Evolutionary conservation across 2,888 invertebrate species (phyloP).

Genomic region (Holacanthella duospinosa): DNA sequence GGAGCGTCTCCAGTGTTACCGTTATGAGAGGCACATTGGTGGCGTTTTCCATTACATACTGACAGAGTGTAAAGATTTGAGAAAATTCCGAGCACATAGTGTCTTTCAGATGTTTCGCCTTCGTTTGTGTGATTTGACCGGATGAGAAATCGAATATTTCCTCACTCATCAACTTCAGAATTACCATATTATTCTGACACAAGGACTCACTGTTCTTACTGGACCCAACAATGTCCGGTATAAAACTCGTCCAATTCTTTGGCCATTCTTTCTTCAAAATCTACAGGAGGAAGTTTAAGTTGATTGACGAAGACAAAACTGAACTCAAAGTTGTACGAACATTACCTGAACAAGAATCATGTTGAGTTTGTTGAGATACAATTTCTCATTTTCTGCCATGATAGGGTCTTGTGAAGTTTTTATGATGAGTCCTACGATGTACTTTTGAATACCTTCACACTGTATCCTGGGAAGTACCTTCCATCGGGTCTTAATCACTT

Average conservation of each 20-base stretch:
- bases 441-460: constrained; percentile 97
- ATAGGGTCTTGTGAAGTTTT: constrained; percentile 90
- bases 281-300: constrained; percentile 41
- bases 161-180: constrained; percentile 91
- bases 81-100: constrained; percentile 99
- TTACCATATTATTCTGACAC: constrained; percentile 99
- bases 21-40: constrained; percentile 93
- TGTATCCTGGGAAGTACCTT: constrained; percentile 96
- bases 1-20: constrained; percentile 87
- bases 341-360: constrained; percentile 93
- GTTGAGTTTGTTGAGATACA: constrained; percentile 94
- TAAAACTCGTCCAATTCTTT: constrained; percentile 98
- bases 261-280: constrained; percentile 99
- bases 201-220: constrained; percentile 97
- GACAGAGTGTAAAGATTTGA: constrained; percentile 94
- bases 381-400: constrained; percentile 82
- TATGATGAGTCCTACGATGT: constrained; percentile 96
- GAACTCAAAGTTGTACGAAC: constrained; percentile 14
- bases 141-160: constrained; percentile 98
- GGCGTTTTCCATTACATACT: constrained; percentile 94
- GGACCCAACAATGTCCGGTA: constrained; percentile 96
- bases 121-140: constrained; percentile 96
- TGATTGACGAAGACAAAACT: neutral
- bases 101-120: constrained; percentile 97
- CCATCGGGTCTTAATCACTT: constrained; percentile 91